Evolutionary conservation across 2,797 vertebrate genomes (phyloP).

Genomic region (Hybognathus amarus): DNA sequence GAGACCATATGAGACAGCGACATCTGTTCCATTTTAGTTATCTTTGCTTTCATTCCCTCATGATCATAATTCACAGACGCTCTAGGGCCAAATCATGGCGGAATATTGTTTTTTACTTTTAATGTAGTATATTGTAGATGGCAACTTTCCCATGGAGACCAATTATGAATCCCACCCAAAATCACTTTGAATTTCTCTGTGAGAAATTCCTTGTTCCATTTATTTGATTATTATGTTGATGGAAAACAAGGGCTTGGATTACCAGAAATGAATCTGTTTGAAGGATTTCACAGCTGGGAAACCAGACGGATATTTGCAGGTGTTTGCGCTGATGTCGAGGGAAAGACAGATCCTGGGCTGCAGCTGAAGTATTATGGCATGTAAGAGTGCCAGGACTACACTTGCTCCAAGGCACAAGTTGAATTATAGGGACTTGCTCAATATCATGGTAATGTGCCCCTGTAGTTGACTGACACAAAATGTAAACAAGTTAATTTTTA

Average conservation of each 20-base stretch:
- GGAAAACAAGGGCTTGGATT: conserved; percentile 50
- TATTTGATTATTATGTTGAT: conserved; percentile 22
- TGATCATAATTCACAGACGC: conserved; percentile 5
- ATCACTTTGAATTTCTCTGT: background rate
- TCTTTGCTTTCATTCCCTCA: conserved; percentile 14
- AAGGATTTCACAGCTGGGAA: conserved; percentile 58
- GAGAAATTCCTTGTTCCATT: conserved; percentile 12
- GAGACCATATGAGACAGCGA: background rate
- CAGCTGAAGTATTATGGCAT: conserved; percentile 68
- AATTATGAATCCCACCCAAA: conserved; percentile 27
- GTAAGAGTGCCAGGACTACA: conserved; percentile 56
- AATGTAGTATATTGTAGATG: background rate
- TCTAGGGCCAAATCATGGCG: background rate
- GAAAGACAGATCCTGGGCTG: conserved; percentile 66
- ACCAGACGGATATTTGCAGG: conserved; percentile 62
- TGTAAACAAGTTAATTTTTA: background rate
- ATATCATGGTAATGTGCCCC: conserved; percentile 18
- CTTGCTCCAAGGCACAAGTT: conserved; percentile 12
- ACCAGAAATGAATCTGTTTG: conserved; percentile 48
- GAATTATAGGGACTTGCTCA: conserved; percentile 4
- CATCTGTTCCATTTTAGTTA: conserved; percentile 18
- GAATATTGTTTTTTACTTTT: background rate
- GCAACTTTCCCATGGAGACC: background rate
- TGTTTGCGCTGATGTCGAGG: conserved; percentile 62
- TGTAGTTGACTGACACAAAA: background rate